Base-by-base conservation (phyloP, 2,888 invertebrate species). In the Parapristionchus giblindavisi region DNA sequence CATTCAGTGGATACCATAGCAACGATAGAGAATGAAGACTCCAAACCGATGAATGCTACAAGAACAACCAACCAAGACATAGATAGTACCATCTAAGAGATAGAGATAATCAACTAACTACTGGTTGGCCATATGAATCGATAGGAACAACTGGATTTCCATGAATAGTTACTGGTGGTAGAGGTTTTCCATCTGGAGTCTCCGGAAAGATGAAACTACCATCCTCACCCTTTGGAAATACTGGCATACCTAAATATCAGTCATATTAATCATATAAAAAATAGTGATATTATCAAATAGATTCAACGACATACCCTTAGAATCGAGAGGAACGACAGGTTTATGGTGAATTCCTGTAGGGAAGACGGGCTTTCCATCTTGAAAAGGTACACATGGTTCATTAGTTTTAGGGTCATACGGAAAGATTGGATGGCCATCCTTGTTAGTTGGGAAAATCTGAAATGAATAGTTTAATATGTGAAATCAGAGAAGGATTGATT, bases 101-200 rank as follows among this genome's bases (percentile, higher is more conserved):
- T 14, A 14, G 17, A 2, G 66, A 51, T 4, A 52, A 4, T 5
- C 27, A 27, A 56, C 70, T 71, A 24, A 71, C 70, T 14, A 73
- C 73, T 24, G 73, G 73, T 8, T 73, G 27, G n/a, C 73, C 73
- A 51, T 73, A 73, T 2, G 76, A 72, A 56, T 79, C 77, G 40
- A 70, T 75, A 4, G 82, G 80, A 21, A 81, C 78, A 6, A 82
- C 81, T n/a, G 76, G 75, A n/a, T 76, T 68, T 34, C 82, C 82
- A 48, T 81, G 76, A 27, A 75, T 58, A 21, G 81, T 81, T 24
- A 77, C 60, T 17, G 82, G 79, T 8, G 82, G 81, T 36, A 79
- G 75, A 6, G 81, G 80, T 43, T 66, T 74, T 32, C 81, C 80
- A 34, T 75, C 65, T 2, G 73, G 75, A 27, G 77, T 76, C 34